Conservation (phyloP, 2,888 invertebrate genomes). For the Drosophila ustulata region DNA sequence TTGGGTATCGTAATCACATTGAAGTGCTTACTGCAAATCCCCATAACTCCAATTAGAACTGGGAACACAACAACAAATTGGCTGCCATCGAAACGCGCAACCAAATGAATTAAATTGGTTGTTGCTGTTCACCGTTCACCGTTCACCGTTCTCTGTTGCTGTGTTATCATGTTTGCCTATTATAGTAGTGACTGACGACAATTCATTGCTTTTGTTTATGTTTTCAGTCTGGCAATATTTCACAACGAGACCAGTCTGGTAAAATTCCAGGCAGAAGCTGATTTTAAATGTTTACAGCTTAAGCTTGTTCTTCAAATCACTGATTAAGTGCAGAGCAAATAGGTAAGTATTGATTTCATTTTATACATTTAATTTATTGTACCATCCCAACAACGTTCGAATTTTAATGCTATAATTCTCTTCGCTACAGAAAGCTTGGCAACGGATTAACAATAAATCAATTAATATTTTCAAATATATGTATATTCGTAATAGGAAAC, state of each 20-base stretch:
- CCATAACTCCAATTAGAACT: neutral
- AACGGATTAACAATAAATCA: too few species aligned
- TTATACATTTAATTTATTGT: too few species aligned
- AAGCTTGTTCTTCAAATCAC: too few species aligned
- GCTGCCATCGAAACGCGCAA: neutral
- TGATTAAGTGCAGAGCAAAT: too few species aligned
- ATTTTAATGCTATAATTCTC: too few species aligned
- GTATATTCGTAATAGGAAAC: too few species aligned
- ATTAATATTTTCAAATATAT: too few species aligned
- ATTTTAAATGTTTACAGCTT: too few species aligned
- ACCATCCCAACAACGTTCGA: too few species aligned
- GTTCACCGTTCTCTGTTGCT: neutral
- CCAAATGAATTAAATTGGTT: conserved; percentile 24
- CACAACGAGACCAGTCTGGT: neutral
- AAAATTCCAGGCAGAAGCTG: neutral
- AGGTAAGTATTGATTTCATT: too few species aligned
- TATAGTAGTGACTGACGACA: conserved; percentile 29
- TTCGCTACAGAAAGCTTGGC: too few species aligned
- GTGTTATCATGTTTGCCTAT: neutral
- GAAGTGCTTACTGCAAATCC: conserved; percentile 12
- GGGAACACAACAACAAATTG: neutral
- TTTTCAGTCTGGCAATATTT: conserved; percentile 4
- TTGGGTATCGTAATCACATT: conserved; percentile 37
- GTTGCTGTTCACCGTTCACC: neutral
- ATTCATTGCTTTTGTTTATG: neutral